These are phyloP conservation scores for Mastomys coucha DNA, from an alignment of 2,113 vertebrate genomes.

Conservation along the genomic window DNA sequence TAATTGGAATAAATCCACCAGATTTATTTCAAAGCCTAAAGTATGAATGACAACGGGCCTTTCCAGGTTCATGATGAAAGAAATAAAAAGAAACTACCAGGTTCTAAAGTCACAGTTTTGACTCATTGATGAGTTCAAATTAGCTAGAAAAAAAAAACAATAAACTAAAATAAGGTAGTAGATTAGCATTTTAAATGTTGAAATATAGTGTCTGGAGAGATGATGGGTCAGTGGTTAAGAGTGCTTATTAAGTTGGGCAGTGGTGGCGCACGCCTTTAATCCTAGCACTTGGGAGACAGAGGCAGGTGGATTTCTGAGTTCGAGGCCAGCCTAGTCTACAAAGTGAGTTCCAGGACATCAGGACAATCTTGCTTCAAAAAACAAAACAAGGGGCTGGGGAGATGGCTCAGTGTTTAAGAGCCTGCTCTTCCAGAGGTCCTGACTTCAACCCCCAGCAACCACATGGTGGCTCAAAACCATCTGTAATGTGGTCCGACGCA, in stretches of 20 bases:
- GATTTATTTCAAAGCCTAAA: not conserved
- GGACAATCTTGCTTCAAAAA: too few species aligned
- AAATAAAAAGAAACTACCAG: not conserved
- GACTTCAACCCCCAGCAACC: too few species aligned
- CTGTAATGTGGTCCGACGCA: too few species aligned
- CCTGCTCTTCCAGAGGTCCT: too few species aligned
- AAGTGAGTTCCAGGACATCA: too few species aligned
- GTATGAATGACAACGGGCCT: not conserved
- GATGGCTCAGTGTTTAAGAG: not conserved
- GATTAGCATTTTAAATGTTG: slow-evolving; percentile 15
- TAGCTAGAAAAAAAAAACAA: not conserved
- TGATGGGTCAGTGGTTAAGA: not conserved
- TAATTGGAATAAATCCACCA: not conserved
- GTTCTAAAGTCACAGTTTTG: not conserved
- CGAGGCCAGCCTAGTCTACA: too few species aligned
- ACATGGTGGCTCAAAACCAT: too few species aligned
- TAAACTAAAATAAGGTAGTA: not conserved
- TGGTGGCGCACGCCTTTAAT: not conserved
- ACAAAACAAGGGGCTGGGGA: not conserved
- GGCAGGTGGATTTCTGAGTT: too few species aligned
- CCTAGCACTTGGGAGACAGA: too few species aligned
- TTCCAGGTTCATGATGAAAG: not conserved
- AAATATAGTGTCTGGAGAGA: not conserved
- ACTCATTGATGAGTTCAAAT: not conserved
- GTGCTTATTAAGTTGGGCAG: not conserved